Conservation (phyloP, 2,797 vertebrate species). For the Tenualosa thibaudeaui region DNA sequence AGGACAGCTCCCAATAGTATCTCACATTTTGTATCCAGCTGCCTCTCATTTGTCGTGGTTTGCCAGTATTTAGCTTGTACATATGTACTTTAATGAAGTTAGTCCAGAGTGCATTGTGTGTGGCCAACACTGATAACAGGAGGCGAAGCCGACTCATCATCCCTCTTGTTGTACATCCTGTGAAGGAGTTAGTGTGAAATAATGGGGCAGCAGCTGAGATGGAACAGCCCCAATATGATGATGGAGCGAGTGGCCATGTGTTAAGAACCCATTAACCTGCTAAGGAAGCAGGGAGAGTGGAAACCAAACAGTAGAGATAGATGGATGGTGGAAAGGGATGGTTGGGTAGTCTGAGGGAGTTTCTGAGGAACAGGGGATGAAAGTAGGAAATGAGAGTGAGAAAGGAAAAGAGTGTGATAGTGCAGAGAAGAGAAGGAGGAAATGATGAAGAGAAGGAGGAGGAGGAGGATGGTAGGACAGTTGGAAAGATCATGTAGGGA, state of each 20-base stretch:
- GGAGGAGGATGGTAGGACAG: background rate
- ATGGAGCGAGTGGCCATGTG: conserved; percentile 24
- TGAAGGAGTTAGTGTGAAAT: background rate
- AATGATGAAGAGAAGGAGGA: background rate
- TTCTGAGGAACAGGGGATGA: background rate
- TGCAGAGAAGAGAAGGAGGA: background rate
- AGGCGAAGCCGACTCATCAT: background rate
- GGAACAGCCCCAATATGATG: conserved; percentile 25
- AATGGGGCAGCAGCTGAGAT: background rate
- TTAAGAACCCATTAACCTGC: conserved; percentile 39
- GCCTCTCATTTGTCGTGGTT: background rate
- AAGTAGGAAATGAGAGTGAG: background rate
- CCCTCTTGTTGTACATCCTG: background rate
- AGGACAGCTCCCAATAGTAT: background rate
- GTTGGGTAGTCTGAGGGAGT: background rate
- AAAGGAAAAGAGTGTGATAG: background rate
- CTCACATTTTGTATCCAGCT: background rate
- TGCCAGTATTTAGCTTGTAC: background rate
- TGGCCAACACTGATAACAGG: background rate
- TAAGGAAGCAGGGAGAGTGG: background rate
- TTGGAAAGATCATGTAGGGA: conserved; percentile 31
- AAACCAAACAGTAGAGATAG: background rate
- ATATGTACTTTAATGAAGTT: background rate
- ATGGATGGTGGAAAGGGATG: background rate
- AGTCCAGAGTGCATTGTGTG: background rate